Conservation (phyloP, 2,888 invertebrate species). For the Drosophila hawaiiensis region DNA sequence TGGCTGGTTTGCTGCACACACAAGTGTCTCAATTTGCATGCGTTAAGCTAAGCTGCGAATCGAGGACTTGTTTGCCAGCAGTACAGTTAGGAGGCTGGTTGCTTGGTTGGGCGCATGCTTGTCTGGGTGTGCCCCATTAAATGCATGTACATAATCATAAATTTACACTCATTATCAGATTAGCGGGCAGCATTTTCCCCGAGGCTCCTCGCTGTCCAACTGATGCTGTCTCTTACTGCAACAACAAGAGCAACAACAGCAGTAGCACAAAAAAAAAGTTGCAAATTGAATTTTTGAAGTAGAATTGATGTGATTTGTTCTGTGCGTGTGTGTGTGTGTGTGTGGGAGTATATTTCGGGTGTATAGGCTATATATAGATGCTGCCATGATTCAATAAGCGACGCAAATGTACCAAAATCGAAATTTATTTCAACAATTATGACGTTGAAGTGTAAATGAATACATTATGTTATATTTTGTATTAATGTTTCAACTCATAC, state of each 20-base stretch:
- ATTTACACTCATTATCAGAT: conserved; percentile 79
- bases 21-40: conserved; percentile 79
- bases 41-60: conserved; percentile 58
- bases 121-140: conserved; percentile 54
- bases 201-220: not conserved
- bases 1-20: conserved; percentile 55
- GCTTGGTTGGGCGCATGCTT: not conserved
- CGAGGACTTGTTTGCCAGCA: conserved; percentile 3
- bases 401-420: not conserved
- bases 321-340: not conserved
- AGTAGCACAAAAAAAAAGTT: conserved; percentile 6
- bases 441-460: not conserved
- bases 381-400: not conserved
- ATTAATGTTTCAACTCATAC: not conserved
- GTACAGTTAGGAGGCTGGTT: not conserved
- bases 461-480: not conserved
- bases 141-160: conserved; percentile 78
- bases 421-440: not conserved
- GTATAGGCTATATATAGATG: not conserved
- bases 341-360: not conserved
- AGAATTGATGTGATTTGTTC: conserved; percentile 52
- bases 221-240: conserved; percentile 1
- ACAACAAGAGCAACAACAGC: conserved; percentile 19
- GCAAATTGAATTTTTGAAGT: conserved; percentile 68
- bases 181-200: conserved; percentile 49